Base-by-base conservation (phyloP, 2,888 invertebrate genomes). In the Eupithecia subumbrata region DNA sequence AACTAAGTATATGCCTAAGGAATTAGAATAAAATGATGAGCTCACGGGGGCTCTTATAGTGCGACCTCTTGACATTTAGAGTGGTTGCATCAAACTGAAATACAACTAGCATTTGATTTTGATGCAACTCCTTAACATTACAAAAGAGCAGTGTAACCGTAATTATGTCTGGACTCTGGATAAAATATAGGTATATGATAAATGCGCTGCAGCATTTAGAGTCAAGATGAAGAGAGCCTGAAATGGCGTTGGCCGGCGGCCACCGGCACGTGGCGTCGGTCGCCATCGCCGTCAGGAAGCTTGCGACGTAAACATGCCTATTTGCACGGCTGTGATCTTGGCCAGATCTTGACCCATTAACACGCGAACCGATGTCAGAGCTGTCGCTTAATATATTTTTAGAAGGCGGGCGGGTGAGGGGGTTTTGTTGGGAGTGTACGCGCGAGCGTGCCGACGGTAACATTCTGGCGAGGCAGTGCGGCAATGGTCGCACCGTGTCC, bases 311-410 rank as follows among this genome's bases (percentile, higher is more conserved):
- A 92, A 92, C 92, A 92, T 86, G 88, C 88, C 88, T 90, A 90
- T 91, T 92, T 89, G 90, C 89, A 90, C 89, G 86, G 86, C 87
- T 84, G 83, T 93, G 94, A 93, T 95, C 94, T 94, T 94, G 94
- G 94, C 92, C 94, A 93, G 94, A 92, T 94, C 94, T 95, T 95
- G 94, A 95, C 94, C 94, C 92, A 95, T 93, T 93, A 94, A 94
- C 92, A 92, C 90, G 88, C 87, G 88, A 87, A 84, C 87, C 89
- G 90, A 88, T 92, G 91, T 92, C 91, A 91, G 92, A 91, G 90
- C 88, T 91, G 94, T 94, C 93, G 93, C 90, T 91, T 89, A 81
- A 84, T 81, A 84, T 94, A 94, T 95, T 94, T 93, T 90, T 94
- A 94, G 94, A 84, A 83, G 81, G 87, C 80, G 85, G 82, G 89